Evolutionary conservation across 2,797 vertebrate species (phyloP).

Genomic region (Kryptopterus vitreolus): DNA sequence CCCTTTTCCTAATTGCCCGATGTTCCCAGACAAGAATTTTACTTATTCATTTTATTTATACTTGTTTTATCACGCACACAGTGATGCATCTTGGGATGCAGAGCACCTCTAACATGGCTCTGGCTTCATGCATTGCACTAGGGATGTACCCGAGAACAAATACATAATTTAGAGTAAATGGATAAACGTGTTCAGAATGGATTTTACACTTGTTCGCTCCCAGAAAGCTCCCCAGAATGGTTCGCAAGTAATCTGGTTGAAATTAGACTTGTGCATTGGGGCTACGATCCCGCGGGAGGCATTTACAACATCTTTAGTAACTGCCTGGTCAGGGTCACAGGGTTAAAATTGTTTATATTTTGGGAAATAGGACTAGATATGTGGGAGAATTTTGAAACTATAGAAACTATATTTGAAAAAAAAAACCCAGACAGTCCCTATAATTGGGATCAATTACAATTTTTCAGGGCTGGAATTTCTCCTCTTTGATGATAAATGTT

Average conservation of each 20-base stretch:
- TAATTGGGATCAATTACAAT: neutral
- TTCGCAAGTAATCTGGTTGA: neutral
- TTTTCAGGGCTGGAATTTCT: neutral
- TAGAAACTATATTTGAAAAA: too few species aligned
- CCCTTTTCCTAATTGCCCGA: too few species aligned
- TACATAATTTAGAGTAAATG: neutral
- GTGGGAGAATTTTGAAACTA: too few species aligned
- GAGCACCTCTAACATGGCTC: neutral
- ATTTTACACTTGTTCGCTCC: neutral
- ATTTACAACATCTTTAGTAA: neutral
- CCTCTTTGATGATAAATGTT: too few species aligned
- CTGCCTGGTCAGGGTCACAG: neutral
- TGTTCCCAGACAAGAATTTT: too few species aligned
- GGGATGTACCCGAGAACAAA: too few species aligned
- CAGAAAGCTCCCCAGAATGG: neutral
- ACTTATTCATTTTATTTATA: too few species aligned
- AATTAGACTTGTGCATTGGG: neutral
- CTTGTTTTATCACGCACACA: neutral
- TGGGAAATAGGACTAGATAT: neutral
- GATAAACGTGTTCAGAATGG: neutral
- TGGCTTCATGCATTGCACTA: neutral
- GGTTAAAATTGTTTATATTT: neutral
- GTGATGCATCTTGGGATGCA: neutral
- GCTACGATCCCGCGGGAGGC: neutral
- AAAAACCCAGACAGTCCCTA: too few species aligned